Evolutionary conservation across 2,888 invertebrate species (phyloP), one percentile per base, ranked within the genome.

Genomic region (Polylopha cassiicola): DNA sequence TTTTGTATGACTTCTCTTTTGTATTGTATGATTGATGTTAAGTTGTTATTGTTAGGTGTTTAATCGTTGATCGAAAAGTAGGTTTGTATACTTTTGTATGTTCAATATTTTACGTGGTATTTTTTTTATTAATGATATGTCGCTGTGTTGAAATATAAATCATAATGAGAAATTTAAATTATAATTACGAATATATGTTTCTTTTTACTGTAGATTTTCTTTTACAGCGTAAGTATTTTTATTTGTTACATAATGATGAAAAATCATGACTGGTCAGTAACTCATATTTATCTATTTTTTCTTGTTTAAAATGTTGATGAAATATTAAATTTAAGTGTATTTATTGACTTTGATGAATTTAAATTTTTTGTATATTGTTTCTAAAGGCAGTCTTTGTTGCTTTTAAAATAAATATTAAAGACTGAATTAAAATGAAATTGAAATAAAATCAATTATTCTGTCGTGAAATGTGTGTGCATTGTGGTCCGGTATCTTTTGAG

Each of bases 371-470:
- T 60, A 67, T 67, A 66, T 66, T 59, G 43, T 50, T 55, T 61
- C 55, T 42, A 55, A 55, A 38, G 48, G 43, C 58, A 57, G 60
- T 65, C 58, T 58, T 61, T 53, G 48, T 62, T 68, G 64, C 53
- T 73, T 57, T 74, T 73, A 62, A 71, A 72, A 69, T 33, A 78
- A 73, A 73, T 72, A 69, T 77, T 61, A 78, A 84, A 84, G 84
- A 84, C 84, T 84, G 84, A 84, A 78, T 68, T 73, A 69, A 74
- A 76, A 65, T 64, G 65, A 71, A 72, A 65, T 73, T 73, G 68
- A 74, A 64, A 72, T 70, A 61, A 74, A 79, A 77, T 80, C 79
- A 81, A 84, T 82, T 81, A 80, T 54, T 65, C 71, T 72, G 76
- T 81, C 76, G 68, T 76, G 61, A 58, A 71, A 69, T 63, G 73